Evolutionary conservation across 53 echinoderm and acorn worm species (phyloP).

Genomic region (Echinometra lucunter): DNA sequence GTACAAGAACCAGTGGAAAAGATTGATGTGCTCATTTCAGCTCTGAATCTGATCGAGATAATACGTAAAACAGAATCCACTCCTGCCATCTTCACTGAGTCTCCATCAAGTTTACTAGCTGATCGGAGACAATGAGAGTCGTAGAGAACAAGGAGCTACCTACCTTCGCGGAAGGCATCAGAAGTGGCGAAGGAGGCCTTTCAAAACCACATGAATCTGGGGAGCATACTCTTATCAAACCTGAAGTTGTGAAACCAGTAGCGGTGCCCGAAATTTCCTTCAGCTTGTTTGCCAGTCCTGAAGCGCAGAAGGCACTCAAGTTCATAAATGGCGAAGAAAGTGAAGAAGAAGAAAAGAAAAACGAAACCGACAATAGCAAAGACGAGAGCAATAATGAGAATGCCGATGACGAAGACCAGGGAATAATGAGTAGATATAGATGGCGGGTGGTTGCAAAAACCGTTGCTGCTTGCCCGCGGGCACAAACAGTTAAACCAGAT

Average conservation of each 20-base stretch:
- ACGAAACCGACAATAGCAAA: not conserved
- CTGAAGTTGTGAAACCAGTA: not conserved
- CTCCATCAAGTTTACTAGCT: not conserved
- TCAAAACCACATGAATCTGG: not conserved
- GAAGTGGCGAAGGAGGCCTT: not conserved
- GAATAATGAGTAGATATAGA: not conserved
- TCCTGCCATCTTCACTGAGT: not conserved
- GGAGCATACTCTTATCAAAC: not conserved
- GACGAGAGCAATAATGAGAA: not conserved
- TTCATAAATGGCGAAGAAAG: slow-evolving; percentile 9
- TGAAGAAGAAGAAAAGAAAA: slow-evolving; percentile 18
- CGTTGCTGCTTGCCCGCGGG: not conserved
- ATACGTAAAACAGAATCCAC: not conserved
- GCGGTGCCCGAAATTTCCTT: slow-evolving; percentile 50
- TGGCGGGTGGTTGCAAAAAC: slow-evolving; percentile 41
- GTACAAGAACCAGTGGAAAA: not conserved
- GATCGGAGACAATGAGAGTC: slow-evolving; percentile 7
- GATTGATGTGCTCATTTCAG: slow-evolving; percentile 2
- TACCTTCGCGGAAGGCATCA: not conserved
- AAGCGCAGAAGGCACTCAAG: slow-evolving; percentile 53
- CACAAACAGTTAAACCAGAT: not conserved
- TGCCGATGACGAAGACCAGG: not conserved
- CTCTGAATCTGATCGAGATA: not conserved
- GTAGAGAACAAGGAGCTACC: slow-evolving; percentile 33
- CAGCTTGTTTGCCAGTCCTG: slow-evolving; percentile 50